These are phyloP conservation scores for Colletes gigas DNA, from an alignment of 1,140 invertebrate species.

Conservation along the genomic window DNA sequence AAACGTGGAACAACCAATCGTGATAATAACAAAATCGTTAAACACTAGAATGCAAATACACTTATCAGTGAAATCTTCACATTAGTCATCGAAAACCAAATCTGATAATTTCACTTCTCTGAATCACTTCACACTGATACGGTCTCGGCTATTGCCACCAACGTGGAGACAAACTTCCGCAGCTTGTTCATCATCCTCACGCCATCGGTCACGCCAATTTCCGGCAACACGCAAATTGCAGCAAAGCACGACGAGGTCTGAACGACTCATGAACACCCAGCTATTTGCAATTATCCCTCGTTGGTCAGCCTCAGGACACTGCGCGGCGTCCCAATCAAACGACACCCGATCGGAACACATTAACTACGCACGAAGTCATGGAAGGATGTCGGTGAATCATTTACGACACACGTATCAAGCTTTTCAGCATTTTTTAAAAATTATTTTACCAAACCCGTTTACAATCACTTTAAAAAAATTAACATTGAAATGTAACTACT, in stretches of 20 bases:
- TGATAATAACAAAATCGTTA: too few relatives aligned
- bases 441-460: too few relatives aligned
- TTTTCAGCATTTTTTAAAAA: too few relatives aligned
- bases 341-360: constrained; percentile 35
- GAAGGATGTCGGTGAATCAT: neutral
- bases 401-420: neutral
- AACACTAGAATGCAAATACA: too few relatives aligned
- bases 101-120: too few relatives aligned
- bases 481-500: too few relatives aligned
- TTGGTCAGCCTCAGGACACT: neutral
- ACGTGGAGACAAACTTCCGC: neutral
- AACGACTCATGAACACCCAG: neutral
- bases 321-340: neutral
- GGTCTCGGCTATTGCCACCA: neutral
- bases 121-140: neutral
- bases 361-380: constrained; percentile 46
- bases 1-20: too few relatives aligned
- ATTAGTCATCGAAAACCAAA: too few relatives aligned
- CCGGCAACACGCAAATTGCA: neutral
- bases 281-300: neutral
- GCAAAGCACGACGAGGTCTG: too few relatives aligned
- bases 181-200: neutral
- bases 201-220: neutral
- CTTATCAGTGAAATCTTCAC: too few relatives aligned
- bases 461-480: too few relatives aligned